Base-by-base conservation (phyloP, 2,888 invertebrate genomes). In the Philonicus albiceps region DNA sequence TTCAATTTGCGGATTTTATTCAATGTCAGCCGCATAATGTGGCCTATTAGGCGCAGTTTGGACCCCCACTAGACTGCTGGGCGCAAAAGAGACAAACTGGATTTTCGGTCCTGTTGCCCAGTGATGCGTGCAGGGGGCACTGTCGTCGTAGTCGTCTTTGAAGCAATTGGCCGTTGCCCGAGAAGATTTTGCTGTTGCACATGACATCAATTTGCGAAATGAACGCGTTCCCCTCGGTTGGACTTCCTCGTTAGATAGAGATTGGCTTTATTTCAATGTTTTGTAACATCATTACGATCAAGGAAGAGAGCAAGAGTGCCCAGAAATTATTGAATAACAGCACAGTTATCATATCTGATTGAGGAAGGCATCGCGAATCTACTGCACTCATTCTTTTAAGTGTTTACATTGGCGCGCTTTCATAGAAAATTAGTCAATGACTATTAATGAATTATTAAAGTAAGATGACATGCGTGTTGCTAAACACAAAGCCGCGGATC, bases 241-340 rank as follows among this genome's bases (percentile, higher is more conserved):
- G 81, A 81, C 81, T 81, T 81, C 81, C 81, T 81, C 31, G 81
- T 81, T 81, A 81, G 81, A 81, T 81, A 81, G 81, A 55, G 81
- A 81, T 81, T 81, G 55, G 55, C 55, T 22, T 64, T 19, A 81
- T 55, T 81, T 34, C 30, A 34, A 37, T 81, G 81, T 81, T 81
- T 81, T 81, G 81, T 81, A 81, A 81, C 55, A 81, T 49, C 22
- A 64, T 81, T 55, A 64, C 43, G 64, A 81, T 34, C 37, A 34
- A 74, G 64, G 64, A 64, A 64, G 64, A 19, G 64, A 22, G 22
- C 13, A 2, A 16, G 19, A 64, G 64, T 64, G 64, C 64, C 64
- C 22, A 64, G 31, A 34, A 74, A 74, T 74, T 74, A 37, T 74
- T 74, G 34, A 31, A 74, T 74, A 74, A 74, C 74, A 27, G 64